Evolutionary conservation across 2,113 vertebrate genomes (phyloP).

Genomic region (Noturus placidus): DNA sequence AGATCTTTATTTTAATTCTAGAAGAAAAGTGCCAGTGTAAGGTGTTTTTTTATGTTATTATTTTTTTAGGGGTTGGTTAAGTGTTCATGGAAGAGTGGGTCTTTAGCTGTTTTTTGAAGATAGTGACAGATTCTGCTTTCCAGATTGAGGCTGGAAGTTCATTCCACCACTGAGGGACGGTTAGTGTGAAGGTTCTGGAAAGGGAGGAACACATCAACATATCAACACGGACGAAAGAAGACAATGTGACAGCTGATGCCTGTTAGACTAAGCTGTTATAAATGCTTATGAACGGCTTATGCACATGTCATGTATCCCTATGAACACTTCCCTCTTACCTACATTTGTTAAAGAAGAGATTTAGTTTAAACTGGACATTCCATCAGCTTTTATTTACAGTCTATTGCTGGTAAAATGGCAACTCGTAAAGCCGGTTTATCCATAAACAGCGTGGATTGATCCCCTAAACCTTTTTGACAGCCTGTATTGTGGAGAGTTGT

Average conservation of each 20-base stretch:
- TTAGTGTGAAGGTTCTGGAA: too few species aligned
- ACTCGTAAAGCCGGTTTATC: slow-evolving; percentile 88
- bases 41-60: too few species aligned
- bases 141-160: too few species aligned
- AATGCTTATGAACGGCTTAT: not conserved
- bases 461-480: slow-evolving; percentile 78
- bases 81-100: too few species aligned
- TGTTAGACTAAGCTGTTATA: not conserved
- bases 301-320: not conserved
- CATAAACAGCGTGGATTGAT: slow-evolving; percentile 81
- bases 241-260: not conserved
- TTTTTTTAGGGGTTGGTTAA: too few species aligned
- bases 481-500: slow-evolving; percentile 82
- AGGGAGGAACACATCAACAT: not conserved
- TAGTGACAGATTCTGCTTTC: too few species aligned
- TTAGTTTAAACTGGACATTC: slow-evolving; percentile 92
- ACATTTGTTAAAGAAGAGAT: slow-evolving; percentile 69
- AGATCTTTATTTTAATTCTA: too few species aligned
- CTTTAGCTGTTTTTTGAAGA: too few species aligned
- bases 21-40: too few species aligned
- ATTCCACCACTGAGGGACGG: too few species aligned
- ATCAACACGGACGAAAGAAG: not conserved
- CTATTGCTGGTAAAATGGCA: slow-evolving; percentile 88
- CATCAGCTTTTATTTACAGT: slow-evolving; percentile 94
- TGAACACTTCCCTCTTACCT: not conserved